Conservation (phyloP, 1,140 invertebrate genomes). For the Euura lappo region DNA sequence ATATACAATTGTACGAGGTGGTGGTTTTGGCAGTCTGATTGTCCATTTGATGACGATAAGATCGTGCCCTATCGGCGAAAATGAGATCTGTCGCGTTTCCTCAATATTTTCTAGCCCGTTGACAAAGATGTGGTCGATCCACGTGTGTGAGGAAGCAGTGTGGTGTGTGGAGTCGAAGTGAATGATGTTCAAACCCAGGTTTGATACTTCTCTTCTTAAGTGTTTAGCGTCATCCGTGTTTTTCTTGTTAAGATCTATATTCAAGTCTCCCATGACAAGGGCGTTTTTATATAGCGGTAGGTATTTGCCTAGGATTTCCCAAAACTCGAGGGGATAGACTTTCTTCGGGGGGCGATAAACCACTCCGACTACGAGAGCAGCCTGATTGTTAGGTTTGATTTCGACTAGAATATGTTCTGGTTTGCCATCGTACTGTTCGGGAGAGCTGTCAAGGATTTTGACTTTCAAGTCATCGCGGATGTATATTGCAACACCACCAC, state of each 20-base stretch:
- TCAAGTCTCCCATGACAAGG: neutral
- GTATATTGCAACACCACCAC: neutral
- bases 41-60: no score
- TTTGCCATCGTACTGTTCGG: neutral
- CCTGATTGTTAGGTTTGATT: neutral
- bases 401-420: neutral
- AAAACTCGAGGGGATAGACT: no score
- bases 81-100: neutral
- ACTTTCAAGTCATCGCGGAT: neutral
- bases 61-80: neutral
- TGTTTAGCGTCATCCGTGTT: neutral
- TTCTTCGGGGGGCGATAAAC: neutral
- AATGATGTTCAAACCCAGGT: neutral
- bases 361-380: neutral
- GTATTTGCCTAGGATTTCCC: no score
- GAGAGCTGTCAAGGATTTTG: neutral
- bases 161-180: neutral
- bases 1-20: neutral
- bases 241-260: neutral
- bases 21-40: neutral
- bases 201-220: neutral
- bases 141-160: neutral
- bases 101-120: neutral
- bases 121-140: neutral
- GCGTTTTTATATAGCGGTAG: neutral